Percentiles rank a stretch among this genome's conserved stretches.
These are phyloP conservation scores for Acanthosoma haemorrhoidale DNA, from an alignment of 2,888 invertebrate species.

Conservation along the genomic window DNA sequence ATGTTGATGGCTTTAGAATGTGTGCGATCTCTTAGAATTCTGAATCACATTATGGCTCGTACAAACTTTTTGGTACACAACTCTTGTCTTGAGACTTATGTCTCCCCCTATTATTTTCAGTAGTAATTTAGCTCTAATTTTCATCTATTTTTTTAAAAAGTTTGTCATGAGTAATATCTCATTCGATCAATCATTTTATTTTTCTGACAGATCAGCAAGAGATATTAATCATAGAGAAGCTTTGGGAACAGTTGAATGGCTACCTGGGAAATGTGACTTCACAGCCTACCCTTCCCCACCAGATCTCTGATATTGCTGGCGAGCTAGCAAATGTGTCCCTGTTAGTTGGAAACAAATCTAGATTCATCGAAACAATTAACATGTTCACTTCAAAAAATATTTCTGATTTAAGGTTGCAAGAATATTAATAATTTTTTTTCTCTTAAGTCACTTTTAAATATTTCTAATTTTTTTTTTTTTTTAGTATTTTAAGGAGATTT, in stretches of 20 bases:
- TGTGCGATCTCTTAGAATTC: no score
- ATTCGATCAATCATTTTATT: no score
- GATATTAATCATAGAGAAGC: constrained; percentile 39
- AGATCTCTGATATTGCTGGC: constrained; percentile 42
- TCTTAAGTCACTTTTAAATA: neutral
- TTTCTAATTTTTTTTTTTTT: constrained; percentile 12
- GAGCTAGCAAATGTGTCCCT: constrained; percentile 40
- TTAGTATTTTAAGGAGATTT: constrained; percentile 36
- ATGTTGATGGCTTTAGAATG: neutral
- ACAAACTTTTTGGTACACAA: no score
- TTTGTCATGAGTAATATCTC: no score
- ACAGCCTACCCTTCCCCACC: constrained; percentile 36
- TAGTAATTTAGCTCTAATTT: no score
- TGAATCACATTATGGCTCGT: no score
- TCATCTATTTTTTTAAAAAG: no score
- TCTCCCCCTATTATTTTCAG: no score
- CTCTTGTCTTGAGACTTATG: no score
- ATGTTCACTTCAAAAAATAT: constrained; percentile 39
- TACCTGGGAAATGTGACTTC: constrained; percentile 39
- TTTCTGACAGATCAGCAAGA: constrained; percentile 36
- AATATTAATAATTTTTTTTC: neutral
- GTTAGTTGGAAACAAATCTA: constrained; percentile 29
- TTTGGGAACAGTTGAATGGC: constrained; percentile 42
- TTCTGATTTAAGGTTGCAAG: constrained; percentile 40
- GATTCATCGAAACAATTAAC: constrained; percentile 38